These are phyloP conservation scores for Amblyraja radiata DNA, from an alignment of 2,797 vertebrate genomes.

Conservation along the genomic window DNA sequence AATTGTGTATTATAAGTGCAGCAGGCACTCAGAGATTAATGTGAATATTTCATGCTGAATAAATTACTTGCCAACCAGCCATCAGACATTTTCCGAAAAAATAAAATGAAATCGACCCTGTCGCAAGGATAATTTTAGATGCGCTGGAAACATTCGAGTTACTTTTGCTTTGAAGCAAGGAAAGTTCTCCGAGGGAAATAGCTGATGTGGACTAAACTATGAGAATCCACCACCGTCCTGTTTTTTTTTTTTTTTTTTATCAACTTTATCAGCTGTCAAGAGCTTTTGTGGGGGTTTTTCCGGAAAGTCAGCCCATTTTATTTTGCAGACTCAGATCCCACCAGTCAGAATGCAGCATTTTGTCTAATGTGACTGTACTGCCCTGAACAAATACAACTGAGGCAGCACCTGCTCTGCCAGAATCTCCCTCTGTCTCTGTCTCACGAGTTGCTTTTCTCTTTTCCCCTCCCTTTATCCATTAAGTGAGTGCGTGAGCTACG, in stretches of 20 bases:
- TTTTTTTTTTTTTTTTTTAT: neutral
- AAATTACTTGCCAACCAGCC: neutral
- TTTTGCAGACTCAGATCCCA: slow-evolving; percentile 45
- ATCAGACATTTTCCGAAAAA: neutral
- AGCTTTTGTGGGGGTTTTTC: slow-evolving; percentile 22
- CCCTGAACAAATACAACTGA: slow-evolving; percentile 60
- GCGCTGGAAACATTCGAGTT: neutral
- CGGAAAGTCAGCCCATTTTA: slow-evolving; percentile 35
- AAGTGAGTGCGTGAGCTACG: slow-evolving; percentile 57
- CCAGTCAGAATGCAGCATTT: slow-evolving; percentile 49
- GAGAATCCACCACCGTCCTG: neutral
- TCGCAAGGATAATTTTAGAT: neutral
- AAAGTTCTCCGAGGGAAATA: neutral
- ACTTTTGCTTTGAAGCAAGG: neutral
- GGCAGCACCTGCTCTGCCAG: slow-evolving; percentile 64
- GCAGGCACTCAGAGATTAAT: neutral
- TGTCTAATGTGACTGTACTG: slow-evolving; percentile 57
- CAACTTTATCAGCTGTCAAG: slow-evolving; percentile 30
- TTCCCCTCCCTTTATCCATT: slow-evolving; percentile 63
- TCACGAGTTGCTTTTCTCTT: slow-evolving; percentile 58
- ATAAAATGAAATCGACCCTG: neutral
- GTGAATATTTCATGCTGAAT: slow-evolving; percentile 6
- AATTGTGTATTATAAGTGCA: neutral
- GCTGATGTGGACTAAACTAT: no score
- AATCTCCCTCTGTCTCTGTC: slow-evolving; percentile 61